Conservation (phyloP, 2,113 vertebrate genomes). For the Oxyruncus cristatus region DNA sequence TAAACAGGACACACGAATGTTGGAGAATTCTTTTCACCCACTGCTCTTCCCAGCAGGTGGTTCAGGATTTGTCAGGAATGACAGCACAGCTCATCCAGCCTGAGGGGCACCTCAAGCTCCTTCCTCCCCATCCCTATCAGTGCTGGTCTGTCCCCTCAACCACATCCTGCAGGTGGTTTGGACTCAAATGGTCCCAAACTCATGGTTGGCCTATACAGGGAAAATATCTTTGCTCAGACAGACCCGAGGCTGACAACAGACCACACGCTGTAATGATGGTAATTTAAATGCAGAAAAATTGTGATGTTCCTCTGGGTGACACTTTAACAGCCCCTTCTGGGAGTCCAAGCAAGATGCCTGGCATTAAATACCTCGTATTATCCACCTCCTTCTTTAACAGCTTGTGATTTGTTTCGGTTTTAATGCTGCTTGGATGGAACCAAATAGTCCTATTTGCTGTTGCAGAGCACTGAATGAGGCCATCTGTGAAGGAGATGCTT, state of each 20-base stretch:
- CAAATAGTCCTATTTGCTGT: background rate
- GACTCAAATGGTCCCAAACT: background rate
- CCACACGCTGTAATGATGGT: background rate
- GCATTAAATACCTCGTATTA: background rate
- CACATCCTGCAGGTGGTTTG: background rate
- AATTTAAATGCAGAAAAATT: background rate
- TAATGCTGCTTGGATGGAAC: background rate
- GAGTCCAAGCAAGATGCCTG: background rate
- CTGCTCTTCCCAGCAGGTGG: background rate
- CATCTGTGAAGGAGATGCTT: background rate
- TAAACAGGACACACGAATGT: background rate
- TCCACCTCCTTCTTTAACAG: background rate
- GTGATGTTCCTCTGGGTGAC: background rate
- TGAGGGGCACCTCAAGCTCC: rapidly evolving
- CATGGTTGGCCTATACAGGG: background rate
- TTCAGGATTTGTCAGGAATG: background rate
- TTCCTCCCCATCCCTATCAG: background rate
- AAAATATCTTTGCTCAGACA: background rate
- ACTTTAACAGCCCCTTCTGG: background rate
- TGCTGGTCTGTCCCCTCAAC: rapidly evolving
- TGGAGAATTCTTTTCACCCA: background rate
- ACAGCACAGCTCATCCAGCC: background rate
- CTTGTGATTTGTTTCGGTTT: background rate
- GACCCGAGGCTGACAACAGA: background rate
- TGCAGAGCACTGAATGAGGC: constrained; percentile 5